Conservation (phyloP, 2,113 vertebrate genomes). For the Caracal caracal region DNA sequence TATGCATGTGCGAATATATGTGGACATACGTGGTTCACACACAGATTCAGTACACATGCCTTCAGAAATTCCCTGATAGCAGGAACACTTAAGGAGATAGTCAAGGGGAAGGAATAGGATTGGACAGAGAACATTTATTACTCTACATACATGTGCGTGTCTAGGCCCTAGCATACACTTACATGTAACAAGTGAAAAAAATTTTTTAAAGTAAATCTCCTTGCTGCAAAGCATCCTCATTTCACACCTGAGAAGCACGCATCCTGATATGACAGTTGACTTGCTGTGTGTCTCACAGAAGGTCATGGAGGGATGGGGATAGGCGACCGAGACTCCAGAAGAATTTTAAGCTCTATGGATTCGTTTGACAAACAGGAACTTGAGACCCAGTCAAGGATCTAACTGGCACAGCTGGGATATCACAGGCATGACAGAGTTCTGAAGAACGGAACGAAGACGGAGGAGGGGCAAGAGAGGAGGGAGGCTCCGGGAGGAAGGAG, state of each 20-base stretch:
- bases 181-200: not conserved
- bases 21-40: not conserved
- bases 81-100: not conserved
- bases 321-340: not conserved
- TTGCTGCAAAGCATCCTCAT: not conserved
- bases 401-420: not conserved
- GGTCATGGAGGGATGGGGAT: not conserved
- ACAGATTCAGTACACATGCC: not conserved
- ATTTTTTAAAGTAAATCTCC: not conserved
- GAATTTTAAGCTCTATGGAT: constrained; percentile 47
- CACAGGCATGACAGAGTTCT: not conserved
- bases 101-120: not conserved
- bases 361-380: not conserved
- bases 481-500: not conserved
- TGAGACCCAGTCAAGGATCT: not conserved
- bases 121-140: not conserved
- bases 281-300: not conserved
- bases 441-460: rapidly evolving
- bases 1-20: not conserved
- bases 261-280: not conserved
- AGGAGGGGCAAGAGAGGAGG: rapidly evolving
- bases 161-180: not conserved
- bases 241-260: not conserved
- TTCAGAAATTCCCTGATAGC: not conserved
- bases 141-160: not conserved